These are phyloP conservation scores for Paradoxurus hermaphroditus DNA, from an alignment of 2,113 vertebrate genomes.

Conservation along the genomic window DNA sequence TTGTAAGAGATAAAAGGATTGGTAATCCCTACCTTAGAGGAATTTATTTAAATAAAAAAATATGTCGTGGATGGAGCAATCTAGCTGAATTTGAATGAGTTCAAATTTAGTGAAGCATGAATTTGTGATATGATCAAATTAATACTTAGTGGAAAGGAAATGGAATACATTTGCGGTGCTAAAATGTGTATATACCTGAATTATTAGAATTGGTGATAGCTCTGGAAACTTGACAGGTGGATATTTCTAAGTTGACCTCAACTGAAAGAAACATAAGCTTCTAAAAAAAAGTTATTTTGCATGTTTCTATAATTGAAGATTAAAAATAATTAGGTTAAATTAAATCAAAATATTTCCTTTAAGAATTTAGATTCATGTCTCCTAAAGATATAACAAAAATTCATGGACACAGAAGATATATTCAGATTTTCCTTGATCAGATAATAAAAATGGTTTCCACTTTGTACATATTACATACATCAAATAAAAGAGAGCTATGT, in stretches of 20 bases:
- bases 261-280: background rate
- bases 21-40: constrained; percentile 24
- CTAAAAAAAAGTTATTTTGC: background rate
- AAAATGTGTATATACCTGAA: background rate
- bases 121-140: background rate
- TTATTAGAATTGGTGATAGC: background rate
- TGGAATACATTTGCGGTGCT: background rate
- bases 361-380: background rate
- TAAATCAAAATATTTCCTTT: background rate
- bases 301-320: background rate
- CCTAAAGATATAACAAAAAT: background rate
- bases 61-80: background rate
- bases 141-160: constrained; percentile 11
- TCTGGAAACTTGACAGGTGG: background rate
- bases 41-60: constrained; percentile 47
- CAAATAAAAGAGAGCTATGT: background rate
- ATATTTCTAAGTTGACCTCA: background rate
- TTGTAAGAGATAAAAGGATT: constrained; percentile 38
- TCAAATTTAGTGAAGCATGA: background rate
- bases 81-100: constrained; percentile 1
- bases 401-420: background rate
- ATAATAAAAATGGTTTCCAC: background rate
- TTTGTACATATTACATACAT: background rate
- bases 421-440: background rate
- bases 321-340: background rate